Evolutionary conservation across 2,888 invertebrate genomes (phyloP), one percentile per base, ranked within the genome.

Genomic region (Lasioglossum villosulum): DNA sequence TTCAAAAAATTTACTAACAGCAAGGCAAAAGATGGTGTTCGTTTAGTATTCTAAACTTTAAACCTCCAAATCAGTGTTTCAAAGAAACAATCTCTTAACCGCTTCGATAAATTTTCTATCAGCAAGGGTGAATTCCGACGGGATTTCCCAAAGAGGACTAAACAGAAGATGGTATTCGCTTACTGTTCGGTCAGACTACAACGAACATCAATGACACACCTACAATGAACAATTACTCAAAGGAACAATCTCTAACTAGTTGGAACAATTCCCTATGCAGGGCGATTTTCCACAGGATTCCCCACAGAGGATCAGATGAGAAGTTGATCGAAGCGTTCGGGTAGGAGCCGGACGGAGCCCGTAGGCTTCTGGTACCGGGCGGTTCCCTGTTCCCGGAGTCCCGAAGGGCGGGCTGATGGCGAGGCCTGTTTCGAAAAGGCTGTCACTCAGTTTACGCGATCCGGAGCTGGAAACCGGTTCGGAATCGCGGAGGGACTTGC

Each of bases 391-490:
- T 86, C 83, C 82, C 83, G 84, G 88, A 82, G 59, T 5, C 71
- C 45, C 80, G 59, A 85, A 75, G 70, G 39, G 48, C 75, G 77
- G 30, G 59, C 12, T 6, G 30, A 63, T 63, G 59, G 30, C 16
- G 59, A 77, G 48, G 79, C 82, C 80, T 81, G 81, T 75, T 85
- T 87, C 85, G 75, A 91, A 86, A 90, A 88, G 91, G 77, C 86
- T 88, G 91, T 91, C 91, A 84, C 86, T 90, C 90, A 86, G 80
- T 89, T 86, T 86, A 81, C 84, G 79, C 84, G 83, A 86, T 78
- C 85, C 34, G 70, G 80, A 80, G 82, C 23, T 37, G 37, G 37
- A 83, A 91, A 90, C 91, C 91, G 90, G 91, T 91, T 91, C 88
- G 10, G 52, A 52, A 52, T 52, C 52, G 83, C 78, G 66, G 19